These are phyloP conservation scores for Sinocyclocheilus maitianheensis DNA, from an alignment of 2,113 vertebrate genomes.

Conservation along the genomic window DNA sequence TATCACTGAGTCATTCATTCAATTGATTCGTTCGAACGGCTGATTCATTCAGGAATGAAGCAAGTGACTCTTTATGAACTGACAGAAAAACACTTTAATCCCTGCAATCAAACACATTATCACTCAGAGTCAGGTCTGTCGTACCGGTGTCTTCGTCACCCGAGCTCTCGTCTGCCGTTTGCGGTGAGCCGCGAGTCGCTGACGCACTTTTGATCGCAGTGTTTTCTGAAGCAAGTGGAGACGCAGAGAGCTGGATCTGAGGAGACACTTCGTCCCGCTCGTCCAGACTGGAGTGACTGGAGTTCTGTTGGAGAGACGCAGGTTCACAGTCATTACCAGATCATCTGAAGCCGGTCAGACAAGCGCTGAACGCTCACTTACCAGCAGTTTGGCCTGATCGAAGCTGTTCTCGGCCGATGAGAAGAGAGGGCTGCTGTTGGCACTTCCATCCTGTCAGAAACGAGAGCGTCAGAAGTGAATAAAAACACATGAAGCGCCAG, in stretches of 20 bases:
- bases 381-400: constrained; percentile 70
- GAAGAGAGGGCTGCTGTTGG: constrained; percentile 69
- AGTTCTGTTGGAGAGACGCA: constrained; percentile 66
- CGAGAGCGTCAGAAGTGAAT: background rate
- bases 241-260: constrained; percentile 52
- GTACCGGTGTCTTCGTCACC: constrained; percentile 70
- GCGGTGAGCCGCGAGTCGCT: background rate
- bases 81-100: too few species aligned
- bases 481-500: background rate
- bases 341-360: too few species aligned
- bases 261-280: constrained; percentile 64
- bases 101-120: background rate
- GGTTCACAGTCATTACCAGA: too few species aligned
- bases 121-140: background rate
- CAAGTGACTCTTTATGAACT: too few species aligned
- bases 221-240: constrained; percentile 58
- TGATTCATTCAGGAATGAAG: too few species aligned
- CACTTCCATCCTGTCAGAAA: constrained; percentile 67
- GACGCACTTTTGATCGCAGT: background rate
- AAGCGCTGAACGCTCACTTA: constrained; percentile 54
- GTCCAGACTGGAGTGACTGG: constrained; percentile 76
- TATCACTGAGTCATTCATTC: too few species aligned
- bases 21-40: too few species aligned
- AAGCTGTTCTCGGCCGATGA: constrained; percentile 68
- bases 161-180: constrained; percentile 62